Evolutionary conservation across 2,888 invertebrate genomes (phyloP), one percentile per base, ranked within the genome.

Genomic region (Philaethria dido): DNA sequence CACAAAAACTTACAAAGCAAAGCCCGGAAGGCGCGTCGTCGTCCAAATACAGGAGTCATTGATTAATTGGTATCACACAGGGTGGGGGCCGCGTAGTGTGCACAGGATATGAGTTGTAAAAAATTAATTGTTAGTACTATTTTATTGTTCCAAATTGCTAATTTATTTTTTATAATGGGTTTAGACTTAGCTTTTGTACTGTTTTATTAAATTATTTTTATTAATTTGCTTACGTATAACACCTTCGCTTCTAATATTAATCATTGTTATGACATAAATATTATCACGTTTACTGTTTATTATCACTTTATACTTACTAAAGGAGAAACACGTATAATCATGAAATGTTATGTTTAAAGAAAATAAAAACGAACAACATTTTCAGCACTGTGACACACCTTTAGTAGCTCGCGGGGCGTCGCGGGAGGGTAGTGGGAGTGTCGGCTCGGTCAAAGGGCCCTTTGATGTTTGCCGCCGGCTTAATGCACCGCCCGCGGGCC

Each of bases 391-490:
- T 69, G 68, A 72, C 69, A 72, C 72, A 72, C 72, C 73, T 73
- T 70, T 73, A 72, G 66, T 65, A 66, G 66, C 65, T 64, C 70
- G 66, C 63, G 65, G 62, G 54, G 69, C 67, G 50, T 29, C 57
- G 50, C 71, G 71, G 69, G 64, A 62, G 67, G 67, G 69, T 68
- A 67, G 69, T 67, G 69, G 69, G 69, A 69, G 69, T 68, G 92
- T 85, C 92, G 92, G 92, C 90, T 82, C 91, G 89, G 91, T 92
- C 92, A 92, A 92, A 92, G 92, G 83, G 87, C 85, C 84, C 92
- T 92, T 92, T 91, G 91, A 92, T 92, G 92, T 92, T 90, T 92
- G 92, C 92, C 92, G 92, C 86, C 88, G 91, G 90, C 91, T 91
- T 92, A 92, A 92, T 91, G 91, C 92, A 92, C 89, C 92, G 89